A percentile compares a stretch with the other conserved stretches of the same genome.
Conservation (phyloP, 2,797 vertebrate genomes). For the Enteromius trimaculatus region DNA sequence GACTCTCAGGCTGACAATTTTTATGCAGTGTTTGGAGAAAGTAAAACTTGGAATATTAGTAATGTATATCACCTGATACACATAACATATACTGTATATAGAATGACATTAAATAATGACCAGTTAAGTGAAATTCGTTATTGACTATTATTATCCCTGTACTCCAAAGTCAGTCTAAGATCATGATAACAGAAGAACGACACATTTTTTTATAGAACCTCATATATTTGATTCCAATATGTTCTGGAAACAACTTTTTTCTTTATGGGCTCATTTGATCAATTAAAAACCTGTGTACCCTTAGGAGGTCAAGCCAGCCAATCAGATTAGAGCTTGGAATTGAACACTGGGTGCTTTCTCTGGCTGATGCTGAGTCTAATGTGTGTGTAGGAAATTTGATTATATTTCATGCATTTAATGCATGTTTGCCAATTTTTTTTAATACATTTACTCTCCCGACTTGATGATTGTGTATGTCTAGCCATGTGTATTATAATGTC, state of each 20-base stretch:
- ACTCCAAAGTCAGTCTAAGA: neutral
- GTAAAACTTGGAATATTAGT: neutral
- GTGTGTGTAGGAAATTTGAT: neutral
- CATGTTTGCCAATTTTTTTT: neutral
- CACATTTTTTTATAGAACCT: neutral
- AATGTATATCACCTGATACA: too few species aligned
- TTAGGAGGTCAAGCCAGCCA: neutral
- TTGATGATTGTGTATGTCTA: neutral
- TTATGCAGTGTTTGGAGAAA: neutral
- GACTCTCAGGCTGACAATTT: neutral
- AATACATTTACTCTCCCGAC: neutral
- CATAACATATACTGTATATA: neutral
- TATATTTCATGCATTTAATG: neutral
- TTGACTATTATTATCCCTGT: neutral
- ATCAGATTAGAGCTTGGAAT: conserved; percentile 15
- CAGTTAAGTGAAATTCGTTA: neutral
- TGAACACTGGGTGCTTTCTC: neutral
- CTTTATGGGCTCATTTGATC: neutral
- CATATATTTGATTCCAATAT: neutral
- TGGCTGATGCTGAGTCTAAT: neutral
- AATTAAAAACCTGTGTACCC: neutral
- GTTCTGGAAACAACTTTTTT: neutral
- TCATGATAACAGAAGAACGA: neutral
- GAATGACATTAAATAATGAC: neutral
- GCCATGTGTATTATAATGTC: conserved; percentile 11